Evolutionary conservation across 2,113 vertebrate species (phyloP).

Genomic region (Macquaria australasica): DNA sequence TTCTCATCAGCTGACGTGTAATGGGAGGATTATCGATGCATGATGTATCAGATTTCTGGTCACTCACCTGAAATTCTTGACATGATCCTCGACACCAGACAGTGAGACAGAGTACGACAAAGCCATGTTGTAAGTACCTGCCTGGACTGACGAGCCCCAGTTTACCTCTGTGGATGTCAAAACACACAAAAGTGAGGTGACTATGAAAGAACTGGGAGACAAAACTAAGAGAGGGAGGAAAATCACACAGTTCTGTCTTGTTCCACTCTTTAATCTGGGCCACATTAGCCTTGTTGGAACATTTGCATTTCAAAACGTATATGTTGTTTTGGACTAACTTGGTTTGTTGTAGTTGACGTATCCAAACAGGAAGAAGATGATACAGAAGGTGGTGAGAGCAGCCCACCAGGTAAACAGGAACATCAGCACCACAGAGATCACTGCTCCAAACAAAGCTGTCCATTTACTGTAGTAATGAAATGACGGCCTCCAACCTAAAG

Average conservation of each 20-base stretch:
- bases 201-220: not conserved
- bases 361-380: conserved; percentile 83
- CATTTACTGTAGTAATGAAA: conserved; percentile 84
- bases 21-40: not conserved
- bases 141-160: conserved; percentile 85
- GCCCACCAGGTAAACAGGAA: conserved; percentile 87
- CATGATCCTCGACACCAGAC: conserved; percentile 81
- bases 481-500: conserved; percentile 82
- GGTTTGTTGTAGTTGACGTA: conserved; percentile 85
- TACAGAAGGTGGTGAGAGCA: conserved; percentile 76
- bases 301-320: not conserved
- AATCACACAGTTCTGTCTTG: not conserved
- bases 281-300: not conserved
- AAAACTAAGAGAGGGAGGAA: not conserved
- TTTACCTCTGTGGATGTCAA: conserved; percentile 79
- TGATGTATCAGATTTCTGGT: not conserved
- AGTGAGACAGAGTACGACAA: conserved; percentile 82
- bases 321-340: conserved; percentile 57
- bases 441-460: conserved; percentile 80
- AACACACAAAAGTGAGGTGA: not conserved
- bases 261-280: not conserved
- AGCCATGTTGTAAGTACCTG: conserved; percentile 83
- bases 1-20: not conserved
- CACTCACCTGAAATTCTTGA: conserved; percentile 86
- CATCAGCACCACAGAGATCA: conserved; percentile 84